Evolutionary conservation across 2,797 vertebrate genomes (phyloP).

Genomic region (Molossus molossus): DNA sequence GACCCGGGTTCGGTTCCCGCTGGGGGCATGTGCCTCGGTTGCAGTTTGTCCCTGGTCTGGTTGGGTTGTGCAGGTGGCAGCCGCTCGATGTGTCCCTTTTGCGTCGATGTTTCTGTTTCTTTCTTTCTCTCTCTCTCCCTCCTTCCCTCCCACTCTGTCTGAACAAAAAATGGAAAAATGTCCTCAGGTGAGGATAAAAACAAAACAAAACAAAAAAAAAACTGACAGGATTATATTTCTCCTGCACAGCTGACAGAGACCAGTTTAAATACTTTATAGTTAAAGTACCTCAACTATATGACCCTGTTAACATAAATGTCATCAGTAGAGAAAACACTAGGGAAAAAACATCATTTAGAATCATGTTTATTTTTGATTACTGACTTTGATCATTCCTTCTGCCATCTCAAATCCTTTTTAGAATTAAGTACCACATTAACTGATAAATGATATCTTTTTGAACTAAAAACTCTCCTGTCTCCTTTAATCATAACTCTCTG

Average conservation of each 20-base stretch:
- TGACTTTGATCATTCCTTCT: conserved; percentile 29
- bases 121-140: too few relatives aligned
- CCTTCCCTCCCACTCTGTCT: too few relatives aligned
- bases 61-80: too few relatives aligned
- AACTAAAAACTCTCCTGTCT: conserved; percentile 32
- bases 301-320: conserved; percentile 3
- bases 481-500: neutral
- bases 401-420: conserved; percentile 24
- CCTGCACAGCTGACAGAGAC: neutral
- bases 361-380: conserved; percentile 35
- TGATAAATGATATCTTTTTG: neutral
- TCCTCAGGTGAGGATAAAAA: too few relatives aligned
- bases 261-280: neutral
- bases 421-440: conserved; percentile 27
- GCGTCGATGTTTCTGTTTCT: too few relatives aligned
- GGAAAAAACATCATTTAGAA: neutral
- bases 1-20: too few relatives aligned
- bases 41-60: too few relatives aligned
- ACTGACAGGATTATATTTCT: neutral
- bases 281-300: neutral
- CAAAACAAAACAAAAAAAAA: neutral
- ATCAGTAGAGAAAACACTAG: neutral
- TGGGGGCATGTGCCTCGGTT: too few relatives aligned
- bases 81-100: too few relatives aligned
- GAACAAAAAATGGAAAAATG: too few relatives aligned